These are phyloP conservation scores for Bombus confusus DNA, from an alignment of 1,140 invertebrate species.

Conservation along the genomic window DNA sequence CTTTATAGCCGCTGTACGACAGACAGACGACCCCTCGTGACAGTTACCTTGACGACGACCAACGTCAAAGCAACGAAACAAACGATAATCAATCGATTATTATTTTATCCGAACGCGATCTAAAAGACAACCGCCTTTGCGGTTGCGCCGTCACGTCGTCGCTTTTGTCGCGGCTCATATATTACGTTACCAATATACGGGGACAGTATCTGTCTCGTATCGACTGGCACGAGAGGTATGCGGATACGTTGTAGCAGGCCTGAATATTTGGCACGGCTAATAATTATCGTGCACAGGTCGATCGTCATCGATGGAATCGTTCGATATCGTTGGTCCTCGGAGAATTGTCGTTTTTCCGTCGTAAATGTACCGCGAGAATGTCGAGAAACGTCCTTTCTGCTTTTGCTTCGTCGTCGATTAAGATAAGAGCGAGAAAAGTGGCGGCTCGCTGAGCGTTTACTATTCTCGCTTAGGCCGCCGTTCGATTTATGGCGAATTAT, in stretches of 20 bases:
- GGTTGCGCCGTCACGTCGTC: no score
- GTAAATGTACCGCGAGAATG: neutral
- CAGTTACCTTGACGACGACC: no score
- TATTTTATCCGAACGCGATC: constrained; percentile 27
- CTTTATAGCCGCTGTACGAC: no score
- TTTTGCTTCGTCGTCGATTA: constrained; percentile 32
- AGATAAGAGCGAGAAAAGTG: constrained; percentile 42
- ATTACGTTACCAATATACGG: constrained; percentile 16
- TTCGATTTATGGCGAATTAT: constrained; percentile 47
- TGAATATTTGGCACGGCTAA: constrained; percentile 62
- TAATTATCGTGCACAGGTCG: constrained; percentile 34
- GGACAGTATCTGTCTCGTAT: constrained; percentile 46
- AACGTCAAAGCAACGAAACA: no score
- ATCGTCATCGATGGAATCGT: constrained; percentile 46
- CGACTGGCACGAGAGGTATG: constrained; percentile 57
- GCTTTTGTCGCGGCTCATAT: neutral
- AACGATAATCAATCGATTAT: neutral
- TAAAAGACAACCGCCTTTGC: neutral
- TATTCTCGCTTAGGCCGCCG: neutral
- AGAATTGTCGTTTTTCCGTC: constrained; percentile 30
- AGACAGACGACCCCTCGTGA: no score
- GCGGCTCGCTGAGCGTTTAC: constrained; percentile 28
- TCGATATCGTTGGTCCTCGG: constrained; percentile 48
- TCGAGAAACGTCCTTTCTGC: constrained; percentile 1
- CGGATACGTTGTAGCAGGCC: constrained; percentile 56